phyloP scores from a whole-genome alignment of 2,888 invertebrate genomes.

The Melieria omissa region DNA sequence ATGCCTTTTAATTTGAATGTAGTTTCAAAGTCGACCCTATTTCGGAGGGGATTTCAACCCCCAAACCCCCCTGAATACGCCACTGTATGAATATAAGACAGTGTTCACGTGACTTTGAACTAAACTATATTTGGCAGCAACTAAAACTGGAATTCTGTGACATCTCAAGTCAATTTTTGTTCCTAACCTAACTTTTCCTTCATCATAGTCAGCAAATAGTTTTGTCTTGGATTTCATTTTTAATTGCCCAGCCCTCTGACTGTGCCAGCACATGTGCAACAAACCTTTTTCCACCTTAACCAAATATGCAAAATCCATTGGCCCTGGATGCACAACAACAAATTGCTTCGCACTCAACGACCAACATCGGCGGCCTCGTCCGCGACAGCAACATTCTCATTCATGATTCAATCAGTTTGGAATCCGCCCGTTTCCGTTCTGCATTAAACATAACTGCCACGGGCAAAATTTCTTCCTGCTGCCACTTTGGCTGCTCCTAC shows the following conservation, averaged over 20 bases:
- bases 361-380: background rate
- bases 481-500: conserved; percentile 25
- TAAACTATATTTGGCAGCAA: too few relatives aligned
- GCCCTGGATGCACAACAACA: background rate
- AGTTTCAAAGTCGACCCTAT: too few relatives aligned
- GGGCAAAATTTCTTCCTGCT: conserved; percentile 3
- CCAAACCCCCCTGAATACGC: too few relatives aligned
- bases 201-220: too few relatives aligned
- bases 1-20: too few relatives aligned
- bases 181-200: too few relatives aligned
- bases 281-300: background rate
- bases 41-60: too few relatives aligned
- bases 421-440: conserved; percentile 62
- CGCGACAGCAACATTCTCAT: background rate
- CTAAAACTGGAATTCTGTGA: too few relatives aligned
- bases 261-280: background rate
- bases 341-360: background rate
- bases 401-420: conserved; percentile 60
- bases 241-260: background rate
- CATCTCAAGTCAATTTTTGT: too few relatives aligned
- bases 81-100: too few relatives aligned
- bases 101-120: too few relatives aligned
- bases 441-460: conserved; percentile 42
- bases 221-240: too few relatives aligned
- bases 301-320: background rate